Conservation (phyloP, 2,888 invertebrate species). For the Kryphioiulus occultus region DNA sequence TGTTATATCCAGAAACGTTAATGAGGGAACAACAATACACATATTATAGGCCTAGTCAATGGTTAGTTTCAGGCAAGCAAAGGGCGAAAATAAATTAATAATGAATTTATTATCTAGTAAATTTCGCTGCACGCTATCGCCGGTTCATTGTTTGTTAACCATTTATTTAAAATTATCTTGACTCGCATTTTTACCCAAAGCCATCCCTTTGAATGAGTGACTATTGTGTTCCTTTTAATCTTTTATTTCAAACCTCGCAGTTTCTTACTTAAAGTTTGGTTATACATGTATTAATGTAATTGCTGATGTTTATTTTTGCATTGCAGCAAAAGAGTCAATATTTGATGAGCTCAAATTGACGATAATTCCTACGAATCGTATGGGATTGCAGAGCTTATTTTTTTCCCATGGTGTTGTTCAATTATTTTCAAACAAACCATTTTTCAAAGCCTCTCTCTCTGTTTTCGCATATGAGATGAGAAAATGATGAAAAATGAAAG, state of each 20-base stretch:
- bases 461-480: not conserved
- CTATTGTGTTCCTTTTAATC: not conserved
- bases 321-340: not conserved
- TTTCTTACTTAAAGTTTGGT: not conserved
- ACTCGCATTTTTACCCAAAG: not conserved
- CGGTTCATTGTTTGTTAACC: conserved; percentile 14
- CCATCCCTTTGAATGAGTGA: not conserved
- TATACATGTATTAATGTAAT: not conserved
- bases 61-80: not conserved
- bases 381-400: not conserved
- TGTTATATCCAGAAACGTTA: not conserved
- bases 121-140: conserved; percentile 16
- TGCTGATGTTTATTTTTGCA: not conserved
- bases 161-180: conserved; percentile 2
- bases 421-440: not conserved
- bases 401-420: not conserved
- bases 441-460: too few relatives aligned
- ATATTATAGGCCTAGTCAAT: not conserved
- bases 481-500: not conserved
- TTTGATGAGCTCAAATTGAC: not conserved
- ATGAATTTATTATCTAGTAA: conserved; percentile 23
- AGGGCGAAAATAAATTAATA: not conserved
- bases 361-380: not conserved
- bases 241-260: not conserved
- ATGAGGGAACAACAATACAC: not conserved